phyloP scores from a whole-genome alignment of 1,140 invertebrate species.

The Oreohelix idahoensis region DNA sequence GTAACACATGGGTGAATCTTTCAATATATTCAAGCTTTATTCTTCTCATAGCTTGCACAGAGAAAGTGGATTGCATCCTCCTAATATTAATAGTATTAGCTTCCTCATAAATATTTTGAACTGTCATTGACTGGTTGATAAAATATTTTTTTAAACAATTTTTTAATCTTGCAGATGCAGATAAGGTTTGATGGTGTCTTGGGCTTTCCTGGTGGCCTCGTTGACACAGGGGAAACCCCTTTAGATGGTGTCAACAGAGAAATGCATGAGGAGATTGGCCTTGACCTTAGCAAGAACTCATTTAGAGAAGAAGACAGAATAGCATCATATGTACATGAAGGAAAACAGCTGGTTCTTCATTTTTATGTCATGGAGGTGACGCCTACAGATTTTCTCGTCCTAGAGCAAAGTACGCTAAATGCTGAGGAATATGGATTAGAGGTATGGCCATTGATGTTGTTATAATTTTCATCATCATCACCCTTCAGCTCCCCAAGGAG shows the following conservation, averaged over 20 bases:
- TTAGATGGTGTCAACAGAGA: conserved; percentile 75
- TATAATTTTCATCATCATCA: neutral
- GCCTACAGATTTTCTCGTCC: conserved; percentile 69
- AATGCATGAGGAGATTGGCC: conserved; percentile 76
- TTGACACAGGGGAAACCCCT: conserved; percentile 74
- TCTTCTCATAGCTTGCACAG: too few relatives aligned
- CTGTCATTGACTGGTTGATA: too few relatives aligned
- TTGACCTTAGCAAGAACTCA: conserved; percentile 65
- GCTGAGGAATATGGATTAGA: conserved; percentile 75
- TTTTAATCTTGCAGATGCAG: conserved; percentile 74
- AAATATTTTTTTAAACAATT: neutral
- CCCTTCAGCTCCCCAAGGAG: neutral
- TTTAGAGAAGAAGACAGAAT: conserved; percentile 63
- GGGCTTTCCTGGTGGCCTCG: conserved; percentile 77
- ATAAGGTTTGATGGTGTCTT: conserved; percentile 78
- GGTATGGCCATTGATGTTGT: conserved; percentile 50
- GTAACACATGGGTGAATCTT: too few relatives aligned
- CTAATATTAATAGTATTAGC: too few relatives aligned
- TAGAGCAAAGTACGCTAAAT: conserved; percentile 68
- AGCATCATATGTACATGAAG: conserved; percentile 59
- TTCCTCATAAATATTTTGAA: too few relatives aligned
- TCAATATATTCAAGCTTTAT: too few relatives aligned
- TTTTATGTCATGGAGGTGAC: conserved; percentile 75
- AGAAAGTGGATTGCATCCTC: too few relatives aligned
- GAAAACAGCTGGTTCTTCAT: conserved; percentile 73